Evolutionary conservation across 2,888 invertebrate genomes (phyloP).

Genomic region (Colostygia pectinataria): DNA sequence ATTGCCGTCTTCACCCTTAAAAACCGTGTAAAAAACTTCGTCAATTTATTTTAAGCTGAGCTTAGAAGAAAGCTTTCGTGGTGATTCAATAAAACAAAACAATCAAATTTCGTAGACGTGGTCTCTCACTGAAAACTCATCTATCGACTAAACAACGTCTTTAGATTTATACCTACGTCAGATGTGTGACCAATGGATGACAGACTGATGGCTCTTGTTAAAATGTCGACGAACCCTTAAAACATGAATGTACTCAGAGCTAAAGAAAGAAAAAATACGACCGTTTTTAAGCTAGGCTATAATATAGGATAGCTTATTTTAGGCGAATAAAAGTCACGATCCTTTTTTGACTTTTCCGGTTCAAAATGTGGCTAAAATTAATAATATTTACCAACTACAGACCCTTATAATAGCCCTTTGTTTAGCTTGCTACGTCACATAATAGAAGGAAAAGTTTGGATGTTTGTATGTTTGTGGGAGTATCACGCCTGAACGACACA

Average conservation of each 20-base stretch:
- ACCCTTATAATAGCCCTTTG: too few species aligned
- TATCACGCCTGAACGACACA: too few species aligned
- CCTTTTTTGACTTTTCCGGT: too few species aligned
- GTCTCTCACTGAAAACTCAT: constrained; percentile 38
- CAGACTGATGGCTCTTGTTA: constrained; percentile 46
- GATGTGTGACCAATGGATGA: constrained; percentile 49
- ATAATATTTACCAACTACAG: too few species aligned
- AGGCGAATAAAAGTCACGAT: too few species aligned
- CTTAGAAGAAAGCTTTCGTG: constrained; percentile 8
- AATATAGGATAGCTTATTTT: too few species aligned
- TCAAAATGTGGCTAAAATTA: too few species aligned
- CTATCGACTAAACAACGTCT: constrained; percentile 54
- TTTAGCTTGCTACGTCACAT: too few species aligned
- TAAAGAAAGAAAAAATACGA: not conserved
- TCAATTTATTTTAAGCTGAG: constrained; percentile 1
- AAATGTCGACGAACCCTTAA: constrained; percentile 64
- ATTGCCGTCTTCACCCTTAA: constrained; percentile 1
- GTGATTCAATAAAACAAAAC: constrained; percentile 24
- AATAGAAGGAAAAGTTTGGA: too few species aligned
- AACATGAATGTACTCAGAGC: constrained; percentile 27
- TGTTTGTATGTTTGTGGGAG: too few species aligned
- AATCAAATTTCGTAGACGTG: constrained; percentile 26
- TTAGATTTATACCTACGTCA: constrained; percentile 51
- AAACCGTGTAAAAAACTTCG: not conserved
- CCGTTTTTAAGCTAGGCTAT: not conserved